Base-by-base conservation (phyloP, 2,888 invertebrate species). In the Alentia gelatinosa region DNA sequence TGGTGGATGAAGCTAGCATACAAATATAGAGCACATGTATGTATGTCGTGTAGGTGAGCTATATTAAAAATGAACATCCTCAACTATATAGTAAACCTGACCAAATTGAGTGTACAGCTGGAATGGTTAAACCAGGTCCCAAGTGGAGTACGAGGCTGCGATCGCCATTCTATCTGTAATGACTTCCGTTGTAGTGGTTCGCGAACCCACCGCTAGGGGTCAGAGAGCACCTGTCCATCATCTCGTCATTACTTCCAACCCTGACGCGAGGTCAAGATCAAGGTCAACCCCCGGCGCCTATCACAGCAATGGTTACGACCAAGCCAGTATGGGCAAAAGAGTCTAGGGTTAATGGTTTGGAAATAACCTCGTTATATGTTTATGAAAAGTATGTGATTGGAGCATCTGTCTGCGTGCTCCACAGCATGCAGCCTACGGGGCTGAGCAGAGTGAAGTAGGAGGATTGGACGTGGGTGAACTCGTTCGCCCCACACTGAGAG, bases 191-290 rank as follows among this genome's bases (percentile, higher is more conserved):
- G 50, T 75, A 30, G 86, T 30, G 63, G 15, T 79, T 35, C 37
- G 37, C 23, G 1, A 42, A 42, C 86, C 86, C 86, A 23, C 42
- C 86, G 42, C 47, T 50, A 86, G 86, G 42, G 86, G 42, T 42
- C 50, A 50, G 86, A 26, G 86, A 12, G 86, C 42, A 86, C 86
- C 86, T 86, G 86, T 86, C 86, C 86, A 42, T 86, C 86, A 86
- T 30, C 47, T 47, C 39, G 79, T 79, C 79, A 79, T 79, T 79
- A 79, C 79, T n/a, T 39, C 39, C 19, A 39, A 35, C 79, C 79
- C n/a, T 79, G 79, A 79, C 79, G 39, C 39, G 23, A 26, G 79
- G 79, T 79, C 79, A 39, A 19, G 37, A 23, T n/a, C 79, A 79
- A 39, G 37, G 79, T 79, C 79, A 79, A 1, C 12, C 1, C 79